Conservation (phyloP, 92 coral and sea anemone species). For the Phenganax stokvisi region DNA sequence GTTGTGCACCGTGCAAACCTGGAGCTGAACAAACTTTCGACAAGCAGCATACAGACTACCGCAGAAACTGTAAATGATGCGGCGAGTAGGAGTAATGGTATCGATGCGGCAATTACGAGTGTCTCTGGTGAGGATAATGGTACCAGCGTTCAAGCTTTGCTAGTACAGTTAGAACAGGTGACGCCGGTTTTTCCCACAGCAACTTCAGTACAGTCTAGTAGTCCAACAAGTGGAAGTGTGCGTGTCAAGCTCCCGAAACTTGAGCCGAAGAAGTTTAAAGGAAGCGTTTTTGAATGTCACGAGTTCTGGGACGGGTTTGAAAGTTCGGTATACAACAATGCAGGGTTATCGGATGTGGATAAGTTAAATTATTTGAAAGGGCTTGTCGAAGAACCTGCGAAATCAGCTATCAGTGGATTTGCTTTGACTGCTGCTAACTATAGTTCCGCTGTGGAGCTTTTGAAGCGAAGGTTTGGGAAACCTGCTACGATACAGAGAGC, state of each 20-base stretch:
- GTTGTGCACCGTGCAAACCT: not conserved
- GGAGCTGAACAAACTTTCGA: slow-evolving; percentile 1
- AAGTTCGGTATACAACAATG: slow-evolving; percentile 2
- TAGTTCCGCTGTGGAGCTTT: not conserved
- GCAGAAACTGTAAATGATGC: not conserved
- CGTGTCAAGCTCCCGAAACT: slow-evolving; percentile 19
- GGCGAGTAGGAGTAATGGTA: not conserved
- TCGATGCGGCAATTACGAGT: slow-evolving; percentile 2
- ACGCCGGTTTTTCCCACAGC: not conserved
- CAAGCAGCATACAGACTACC: not conserved
- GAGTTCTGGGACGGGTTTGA: slow-evolving; percentile 12
- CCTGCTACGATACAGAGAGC: not conserved
- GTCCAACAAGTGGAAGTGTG: not conserved
- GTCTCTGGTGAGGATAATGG: no score
- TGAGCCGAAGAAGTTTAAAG: not conserved
- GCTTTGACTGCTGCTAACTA: slow-evolving; percentile 2
- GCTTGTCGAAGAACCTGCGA: slow-evolving; percentile 6
- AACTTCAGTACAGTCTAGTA: not conserved
- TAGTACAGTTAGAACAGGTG: slow-evolving; percentile 7
- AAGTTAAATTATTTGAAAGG: not conserved
- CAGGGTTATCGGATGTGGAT: not conserved
- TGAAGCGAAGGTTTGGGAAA: not conserved
- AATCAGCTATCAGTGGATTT: slow-evolving; percentile 7
- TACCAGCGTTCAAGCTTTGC: not conserved
- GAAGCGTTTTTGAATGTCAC: slow-evolving; percentile 2